Evolutionary conservation across 37 sponge, comb jelly and placozoan species (phyloP).

Genomic region (Ephydatia muelleri): DNA sequence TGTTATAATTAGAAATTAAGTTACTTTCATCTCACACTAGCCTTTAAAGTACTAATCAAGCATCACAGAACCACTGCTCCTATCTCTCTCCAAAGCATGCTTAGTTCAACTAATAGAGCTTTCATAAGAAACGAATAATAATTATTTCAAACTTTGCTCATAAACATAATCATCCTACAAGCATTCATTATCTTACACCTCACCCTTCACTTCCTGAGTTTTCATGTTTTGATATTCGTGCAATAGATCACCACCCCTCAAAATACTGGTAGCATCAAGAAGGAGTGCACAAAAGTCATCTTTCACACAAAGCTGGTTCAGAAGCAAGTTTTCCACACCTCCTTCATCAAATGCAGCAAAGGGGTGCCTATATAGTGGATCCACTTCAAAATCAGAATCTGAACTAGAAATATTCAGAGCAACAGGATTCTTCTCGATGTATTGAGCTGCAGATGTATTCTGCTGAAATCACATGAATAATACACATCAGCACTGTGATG

Average conservation of each 20-base stretch:
- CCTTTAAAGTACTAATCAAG: no score
- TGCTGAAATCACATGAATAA: not conserved
- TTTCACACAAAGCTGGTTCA: conserved; percentile 53
- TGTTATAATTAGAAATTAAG: no score
- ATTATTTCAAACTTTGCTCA: no score
- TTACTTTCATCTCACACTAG: no score
- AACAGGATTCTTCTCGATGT: conserved; percentile 56
- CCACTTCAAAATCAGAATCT: conserved; percentile 80
- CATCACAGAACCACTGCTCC: no score
- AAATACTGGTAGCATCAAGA: conserved; percentile 12
- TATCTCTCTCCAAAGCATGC: no score
- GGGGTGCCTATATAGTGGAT: conserved; percentile 79
- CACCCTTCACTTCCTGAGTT: not conserved
- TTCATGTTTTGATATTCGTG: not conserved
- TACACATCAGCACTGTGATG: not conserved
- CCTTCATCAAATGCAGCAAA: conserved; percentile 87
- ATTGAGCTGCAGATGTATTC: conserved; percentile 3
- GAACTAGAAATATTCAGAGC: conserved; percentile 50
- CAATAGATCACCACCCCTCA: not conserved
- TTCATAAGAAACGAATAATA: no score
- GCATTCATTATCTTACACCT: not conserved
- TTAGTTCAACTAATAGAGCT: no score
- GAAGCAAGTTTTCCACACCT: conserved; percentile 68
- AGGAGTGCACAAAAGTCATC: conserved; percentile 39
- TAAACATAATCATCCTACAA: no score